Conservation (phyloP, 2,888 invertebrate genomes). For the Drosophila merina region DNA sequence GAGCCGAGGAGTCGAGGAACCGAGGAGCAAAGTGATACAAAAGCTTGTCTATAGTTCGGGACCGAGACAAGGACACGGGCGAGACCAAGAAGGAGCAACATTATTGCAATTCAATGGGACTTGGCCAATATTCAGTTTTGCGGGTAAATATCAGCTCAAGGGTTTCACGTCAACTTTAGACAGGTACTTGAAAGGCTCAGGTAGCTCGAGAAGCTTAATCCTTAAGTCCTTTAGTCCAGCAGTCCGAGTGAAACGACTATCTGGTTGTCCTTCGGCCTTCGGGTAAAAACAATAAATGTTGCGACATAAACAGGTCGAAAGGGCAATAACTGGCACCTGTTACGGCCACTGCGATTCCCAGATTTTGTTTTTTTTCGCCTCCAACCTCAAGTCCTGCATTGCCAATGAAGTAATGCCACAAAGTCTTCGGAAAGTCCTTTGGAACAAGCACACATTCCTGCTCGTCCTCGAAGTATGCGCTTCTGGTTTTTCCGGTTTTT, state of each 20-base stretch:
- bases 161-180: neutral
- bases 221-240: neutral
- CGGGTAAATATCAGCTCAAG: neutral
- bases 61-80: neutral
- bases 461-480: neutral
- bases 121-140: constrained; percentile 8
- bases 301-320: constrained; percentile 13
- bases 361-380: neutral
- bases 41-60: constrained; percentile 3
- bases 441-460: neutral
- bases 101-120: neutral
- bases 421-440: neutral
- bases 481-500: neutral
- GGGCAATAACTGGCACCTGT: neutral
- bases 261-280: neutral
- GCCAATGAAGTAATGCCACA: constrained; percentile 1
- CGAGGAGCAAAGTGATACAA: neutral
- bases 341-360: neutral
- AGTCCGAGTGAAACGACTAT: neutral
- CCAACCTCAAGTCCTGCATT: constrained; percentile 6
- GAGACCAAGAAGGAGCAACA: constrained; percentile 1
- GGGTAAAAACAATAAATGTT: constrained; percentile 6
- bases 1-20: too few relatives aligned
- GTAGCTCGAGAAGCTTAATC: neutral
- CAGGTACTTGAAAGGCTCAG: constrained; percentile 3